A percentile compares a stretch with the other conserved stretches of the same genome.
phyloP scores from a whole-genome alignment of 2,888 invertebrate genomes.

The Chouioia cunea region DNA sequence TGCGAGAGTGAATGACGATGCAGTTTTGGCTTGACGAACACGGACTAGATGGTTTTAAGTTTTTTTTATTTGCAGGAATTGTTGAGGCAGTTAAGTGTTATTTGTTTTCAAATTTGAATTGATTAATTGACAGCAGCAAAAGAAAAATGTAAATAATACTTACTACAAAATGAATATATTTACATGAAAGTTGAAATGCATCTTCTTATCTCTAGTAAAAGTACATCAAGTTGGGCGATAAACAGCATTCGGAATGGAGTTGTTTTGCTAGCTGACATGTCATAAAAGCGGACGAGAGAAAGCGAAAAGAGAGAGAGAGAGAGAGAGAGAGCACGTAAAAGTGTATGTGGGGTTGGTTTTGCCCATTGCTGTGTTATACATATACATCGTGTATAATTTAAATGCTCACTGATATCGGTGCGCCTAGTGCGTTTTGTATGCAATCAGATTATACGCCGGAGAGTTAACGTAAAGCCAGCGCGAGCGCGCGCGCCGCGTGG shows the following conservation, averaged over 20 bases:
- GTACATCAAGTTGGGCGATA: background rate
- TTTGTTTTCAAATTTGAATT: too few relatives aligned
- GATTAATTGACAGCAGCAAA: too few relatives aligned
- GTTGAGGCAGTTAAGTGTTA: too few relatives aligned
- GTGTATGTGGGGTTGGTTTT: constrained; percentile 4
- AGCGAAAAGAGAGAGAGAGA: background rate
- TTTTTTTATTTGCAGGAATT: too few relatives aligned
- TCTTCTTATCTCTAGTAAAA: too few relatives aligned
- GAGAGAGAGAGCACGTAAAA: background rate
- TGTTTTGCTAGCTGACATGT: background rate
- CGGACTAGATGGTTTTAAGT: too few relatives aligned
- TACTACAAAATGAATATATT: too few relatives aligned
- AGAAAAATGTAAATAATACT: too few relatives aligned
- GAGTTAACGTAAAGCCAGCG: constrained; percentile 27
- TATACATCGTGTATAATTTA: constrained; percentile 7
- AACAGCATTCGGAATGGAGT: constrained; percentile 11
- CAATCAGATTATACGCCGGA: constrained; percentile 57
- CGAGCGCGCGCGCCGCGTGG: constrained; percentile 29
- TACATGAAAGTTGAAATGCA: too few relatives aligned
- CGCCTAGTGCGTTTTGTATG: constrained; percentile 44
- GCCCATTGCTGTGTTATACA: background rate
- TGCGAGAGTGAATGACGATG: too few relatives aligned
- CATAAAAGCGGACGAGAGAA: background rate
- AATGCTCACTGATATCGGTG: constrained; percentile 16
- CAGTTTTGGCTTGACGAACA: too few relatives aligned